Evolutionary conservation across 2,797 vertebrate genomes (phyloP), one percentile per base, ranked within the genome.

Genomic region (Lycodopsis pacificus): DNA sequence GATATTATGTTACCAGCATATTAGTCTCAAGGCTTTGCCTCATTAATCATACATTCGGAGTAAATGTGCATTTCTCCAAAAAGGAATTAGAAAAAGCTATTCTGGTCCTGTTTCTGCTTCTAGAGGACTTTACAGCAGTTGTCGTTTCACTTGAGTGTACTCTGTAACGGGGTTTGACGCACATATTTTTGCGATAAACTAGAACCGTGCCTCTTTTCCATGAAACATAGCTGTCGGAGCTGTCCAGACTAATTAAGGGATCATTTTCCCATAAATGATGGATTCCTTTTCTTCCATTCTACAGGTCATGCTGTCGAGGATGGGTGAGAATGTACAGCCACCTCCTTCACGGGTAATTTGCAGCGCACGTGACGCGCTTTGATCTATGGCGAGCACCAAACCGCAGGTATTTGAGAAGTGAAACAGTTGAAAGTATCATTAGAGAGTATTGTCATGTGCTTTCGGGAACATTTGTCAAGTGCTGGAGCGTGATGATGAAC

Each of bases 371-470:
- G 59, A 75, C 42, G 8, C 0, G 0, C 72, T 86, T 83, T 71
- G 51, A 86, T 73, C 64, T 63, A 54, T 1, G 42, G 58, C 22
- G 32, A 61, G 61, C 72, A 66, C 51, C 48, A 57, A 69, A 87
- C 89, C 84, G 27, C 81, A 89, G 72, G 73, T 81, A 87, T 91
- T 83, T 68, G 49, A 2, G 65, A 65, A 78, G 81, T 46, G 79
- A 85, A 88, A 75, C 64, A 32, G 66, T 71, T 57, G 38, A 80
- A 68, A 49, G 59, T 51, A 73, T 77, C 57, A 51, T 80, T 63
- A 70, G n/a, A 78, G 15, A 54, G 62, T 49, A 59, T 46, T 81
- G 73, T 79, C 73, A 25, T 74, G 67, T 76, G 57, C 77, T 83
- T 70, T 72, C 13, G n/a, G 64, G 51, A 79, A 76, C 25, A 46